phyloP scores from a whole-genome alignment of 2,888 invertebrate species.

The Calameuta pallipes region DNA sequence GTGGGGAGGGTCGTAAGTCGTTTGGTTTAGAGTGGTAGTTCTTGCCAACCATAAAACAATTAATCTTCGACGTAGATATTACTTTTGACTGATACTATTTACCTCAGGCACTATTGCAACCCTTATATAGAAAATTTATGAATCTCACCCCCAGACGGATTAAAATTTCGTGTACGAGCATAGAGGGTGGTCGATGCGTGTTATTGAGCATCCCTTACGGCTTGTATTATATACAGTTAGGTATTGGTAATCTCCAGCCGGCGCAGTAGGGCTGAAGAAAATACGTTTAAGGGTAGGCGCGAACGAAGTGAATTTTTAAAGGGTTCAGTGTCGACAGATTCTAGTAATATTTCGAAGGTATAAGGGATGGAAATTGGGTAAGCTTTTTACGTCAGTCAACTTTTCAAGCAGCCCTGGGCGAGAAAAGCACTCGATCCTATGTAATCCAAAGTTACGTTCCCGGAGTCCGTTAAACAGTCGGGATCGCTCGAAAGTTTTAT shows the following conservation, averaged over 20 bases:
- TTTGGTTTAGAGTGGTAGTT: background rate
- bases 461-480: constrained; percentile 32
- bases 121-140: background rate
- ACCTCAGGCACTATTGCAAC: background rate
- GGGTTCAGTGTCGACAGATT: background rate
- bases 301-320: background rate
- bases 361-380: background rate
- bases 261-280: background rate
- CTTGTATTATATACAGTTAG: background rate
- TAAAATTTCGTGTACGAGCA: too few relatives aligned
- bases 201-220: background rate
- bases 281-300: background rate
- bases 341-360: background rate
- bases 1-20: background rate
- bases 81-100: background rate
- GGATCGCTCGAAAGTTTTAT: constrained; percentile 32
- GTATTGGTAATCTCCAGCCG: background rate
- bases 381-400: background rate
- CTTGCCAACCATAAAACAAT: background rate
- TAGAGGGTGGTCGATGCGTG: background rate
- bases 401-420: background rate
- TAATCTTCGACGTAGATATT: background rate
- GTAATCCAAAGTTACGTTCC: constrained; percentile 5
- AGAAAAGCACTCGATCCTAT: background rate
- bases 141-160: background rate